Evolutionary conservation across 2,888 invertebrate genomes (phyloP), one percentile per base, ranked within the genome.

Genomic region (Pseudoips prasinana): DNA sequence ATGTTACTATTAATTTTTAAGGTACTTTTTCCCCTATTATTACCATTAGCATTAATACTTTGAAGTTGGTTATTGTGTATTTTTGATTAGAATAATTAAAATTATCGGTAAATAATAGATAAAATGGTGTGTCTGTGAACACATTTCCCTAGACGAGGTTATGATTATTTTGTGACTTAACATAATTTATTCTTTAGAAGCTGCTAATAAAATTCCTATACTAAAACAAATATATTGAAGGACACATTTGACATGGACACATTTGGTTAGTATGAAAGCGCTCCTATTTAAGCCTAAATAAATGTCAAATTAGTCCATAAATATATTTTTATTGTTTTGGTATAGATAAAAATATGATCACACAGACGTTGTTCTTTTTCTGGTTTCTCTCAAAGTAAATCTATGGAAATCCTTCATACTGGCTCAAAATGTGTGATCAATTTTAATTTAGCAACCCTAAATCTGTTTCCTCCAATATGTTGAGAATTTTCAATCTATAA

Each of bases 1-100:
- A 85, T 77, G 84, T 86, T 83, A 86, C 81, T 85, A 84, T 84
- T 84, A 81, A 61, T 81, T 79, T 79, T 69, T 83, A 85, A 80
- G 81, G 65, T 71, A 68, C 65, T 61, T 73, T 77, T 73, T 63
- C 59, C 66, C 64, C 57, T 62, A 62, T 64, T 65, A 74, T 79
- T 85, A 85, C 85, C 85, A 84, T 79, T 85, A 85, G 81, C 60
- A 34, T 64, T 80, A 83, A 75, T 74, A 66, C 58, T 72, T 75
- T 73, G 67, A 76, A 64, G 80, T 79, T 81, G 70, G 70, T 79
- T 80, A 75, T 73, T 79, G 66, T 75, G 72, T 82, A 77, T 75
- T 72, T 64, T 29, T 53, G 14, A 52, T 31, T 58, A 58, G 55
- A 43, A 39, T 55, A 52, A 54, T 49, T 25, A 41, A 57, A 47